Conservation (phyloP, 2,797 vertebrate genomes). For the Premnoplex brunnescens region DNA sequence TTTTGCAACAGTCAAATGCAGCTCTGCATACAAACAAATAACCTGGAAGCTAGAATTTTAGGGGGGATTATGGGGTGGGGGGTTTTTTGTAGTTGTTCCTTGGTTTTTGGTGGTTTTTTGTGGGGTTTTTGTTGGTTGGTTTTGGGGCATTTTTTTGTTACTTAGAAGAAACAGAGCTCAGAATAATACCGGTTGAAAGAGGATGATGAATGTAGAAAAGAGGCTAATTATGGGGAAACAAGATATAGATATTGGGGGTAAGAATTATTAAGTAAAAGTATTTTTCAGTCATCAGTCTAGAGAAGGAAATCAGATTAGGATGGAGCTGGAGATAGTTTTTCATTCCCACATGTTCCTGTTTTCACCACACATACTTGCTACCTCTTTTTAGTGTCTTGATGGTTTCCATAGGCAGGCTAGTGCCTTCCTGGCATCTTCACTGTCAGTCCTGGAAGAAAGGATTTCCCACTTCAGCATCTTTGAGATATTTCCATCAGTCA, state of each 20-base stretch:
- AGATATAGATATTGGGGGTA: neutral
- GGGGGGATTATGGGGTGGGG: neutral
- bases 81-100: neutral
- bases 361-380: neutral
- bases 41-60: neutral
- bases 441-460: neutral
- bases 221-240: neutral
- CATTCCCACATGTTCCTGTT: neutral
- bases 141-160: neutral
- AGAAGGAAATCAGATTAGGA: neutral
- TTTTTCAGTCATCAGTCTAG: neutral
- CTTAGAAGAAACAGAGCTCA: neutral
- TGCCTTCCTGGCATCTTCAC: neutral
- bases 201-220: neutral
- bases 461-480: neutral
- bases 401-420: neutral
- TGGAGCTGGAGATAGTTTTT: neutral
- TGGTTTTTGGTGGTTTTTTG: neutral
- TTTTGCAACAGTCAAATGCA: neutral
- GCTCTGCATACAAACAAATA: neutral
- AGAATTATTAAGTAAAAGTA: neutral
- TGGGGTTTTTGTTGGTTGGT: neutral
- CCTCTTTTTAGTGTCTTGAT: neutral
- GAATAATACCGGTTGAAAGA: neutral
- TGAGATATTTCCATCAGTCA: neutral